A percentile compares a stretch with the other conserved stretches of the same genome.
Conservation (phyloP, 2,113 vertebrate genomes). For the Sisor rabdophorus region DNA sequence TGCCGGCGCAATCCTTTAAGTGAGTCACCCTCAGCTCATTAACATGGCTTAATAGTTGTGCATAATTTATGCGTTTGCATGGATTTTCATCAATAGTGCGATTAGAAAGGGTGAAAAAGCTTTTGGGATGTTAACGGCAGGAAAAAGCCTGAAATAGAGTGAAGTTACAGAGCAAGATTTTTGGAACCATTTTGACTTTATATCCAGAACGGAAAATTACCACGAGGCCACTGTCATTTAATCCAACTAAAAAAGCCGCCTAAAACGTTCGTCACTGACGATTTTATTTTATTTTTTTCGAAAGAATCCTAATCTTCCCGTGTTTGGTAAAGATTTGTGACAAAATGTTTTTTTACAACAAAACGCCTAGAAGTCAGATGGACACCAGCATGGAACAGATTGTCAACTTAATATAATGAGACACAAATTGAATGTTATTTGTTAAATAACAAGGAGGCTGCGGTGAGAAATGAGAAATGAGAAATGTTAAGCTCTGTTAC, state of each 20-base stretch:
- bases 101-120: background rate
- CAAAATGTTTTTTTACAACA: background rate
- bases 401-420: constrained; percentile 37
- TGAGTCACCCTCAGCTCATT: constrained; percentile 41
- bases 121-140: constrained; percentile 18
- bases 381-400: constrained; percentile 19
- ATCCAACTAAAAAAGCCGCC: background rate
- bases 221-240: background rate
- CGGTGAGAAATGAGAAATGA: constrained; percentile 21
- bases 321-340: no score
- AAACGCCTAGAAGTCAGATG: constrained; percentile 2
- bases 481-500: constrained; percentile 4
- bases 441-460: constrained; percentile 32
- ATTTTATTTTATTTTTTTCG: no score
- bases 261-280: no score
- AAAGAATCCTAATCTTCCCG: no score
- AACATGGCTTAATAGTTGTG: constrained; percentile 33
- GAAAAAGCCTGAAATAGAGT: background rate
- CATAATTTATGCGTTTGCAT: constrained; percentile 31
- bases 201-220: background rate
- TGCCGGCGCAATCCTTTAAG: constrained; percentile 25
- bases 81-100: constrained; percentile 20
- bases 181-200: background rate
- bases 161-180: background rate
- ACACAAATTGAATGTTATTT: constrained; percentile 38